Base-by-base conservation (phyloP, 2,113 vertebrate species). In the Pterocles gutturalis region DNA sequence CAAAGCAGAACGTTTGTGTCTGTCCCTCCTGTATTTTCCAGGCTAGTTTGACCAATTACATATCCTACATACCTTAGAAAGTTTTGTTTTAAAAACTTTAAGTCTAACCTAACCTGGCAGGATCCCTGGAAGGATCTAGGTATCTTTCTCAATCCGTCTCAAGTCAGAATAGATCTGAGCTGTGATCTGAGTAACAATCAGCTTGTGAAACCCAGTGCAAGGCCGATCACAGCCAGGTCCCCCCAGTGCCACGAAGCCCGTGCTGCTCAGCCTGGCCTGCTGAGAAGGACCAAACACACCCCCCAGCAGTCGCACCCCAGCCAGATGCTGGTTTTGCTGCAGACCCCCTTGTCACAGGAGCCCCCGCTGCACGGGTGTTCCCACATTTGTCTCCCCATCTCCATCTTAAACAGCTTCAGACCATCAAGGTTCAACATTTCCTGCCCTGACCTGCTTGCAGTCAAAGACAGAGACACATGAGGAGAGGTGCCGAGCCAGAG, bases 161-260 rank as follows among this genome's bases (percentile, higher is more conserved):
- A 21, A 78, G 43, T 7, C 31, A 69, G 48, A 69, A 53, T 7
- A 69, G 53, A 80, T 7, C 36, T 13, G 18, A 89, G 36, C 25
- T 70, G 38, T 22, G 57, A 36, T 4, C 38, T 7, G 36, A 89
- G 46, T 8, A 33, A 33, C 41, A 48, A 20, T 17, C 19, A 57
- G 36, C 19, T 6, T 36, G 62, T 12, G 46, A 64, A 70, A 60
- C 2, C 51, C 26, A 54, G 18, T 38, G 24, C 41, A 26, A 33
- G 57, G 12, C 25, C 64, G 77, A 19, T 11, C 10, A 51, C 46
- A 43, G 5, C 31, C 58, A 55, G 67, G 8, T n/a, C 31, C 53
- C 54, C 11, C 4, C 6, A 36, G 69, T 55, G 58, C 33, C 5
- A 0, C 0, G 4, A 46, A 20, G 55, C 43, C 48, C 0, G 0